phyloP scores from a whole-genome alignment of 1,140 invertebrate species.

The Pteromalus puparum region DNA sequence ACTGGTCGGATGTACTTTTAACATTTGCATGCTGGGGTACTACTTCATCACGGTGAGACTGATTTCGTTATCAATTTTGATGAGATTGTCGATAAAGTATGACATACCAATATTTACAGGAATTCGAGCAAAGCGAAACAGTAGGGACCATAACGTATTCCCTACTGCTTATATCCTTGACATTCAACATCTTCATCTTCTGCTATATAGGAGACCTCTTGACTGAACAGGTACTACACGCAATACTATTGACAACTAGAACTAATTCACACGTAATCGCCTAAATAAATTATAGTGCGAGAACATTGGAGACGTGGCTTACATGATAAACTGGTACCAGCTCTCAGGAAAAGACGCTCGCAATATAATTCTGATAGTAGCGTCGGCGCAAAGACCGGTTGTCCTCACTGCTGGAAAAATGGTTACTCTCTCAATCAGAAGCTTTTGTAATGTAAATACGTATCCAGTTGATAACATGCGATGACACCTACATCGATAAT shows the following conservation, averaged over 20 bases:
- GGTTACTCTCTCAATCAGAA: conserved; percentile 36
- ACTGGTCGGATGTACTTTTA: conserved; percentile 56
- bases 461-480: neutral
- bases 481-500: neutral
- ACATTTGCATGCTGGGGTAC: conserved; percentile 58
- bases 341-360: conserved; percentile 11
- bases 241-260: neutral
- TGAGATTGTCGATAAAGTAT: neutral
- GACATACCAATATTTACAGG: neutral
- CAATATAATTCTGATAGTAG: conserved; percentile 34
- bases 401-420: conserved; percentile 50
- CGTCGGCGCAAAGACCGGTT: conserved; percentile 23
- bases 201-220: conserved; percentile 52
- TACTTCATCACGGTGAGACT: conserved; percentile 53
- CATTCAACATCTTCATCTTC: conserved; percentile 51
- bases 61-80: neutral
- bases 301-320: conserved; percentile 38
- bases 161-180: conserved; percentile 30
- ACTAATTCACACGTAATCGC: neutral
- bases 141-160: neutral
- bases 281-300: conserved; percentile 25
- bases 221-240: conserved; percentile 39
- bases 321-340: conserved; percentile 45
- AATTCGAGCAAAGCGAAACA: conserved; percentile 7
- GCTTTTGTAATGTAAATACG: conserved; percentile 45